Conservation (phyloP, 2,888 invertebrate genomes). For the Melanophora roralis region DNA sequence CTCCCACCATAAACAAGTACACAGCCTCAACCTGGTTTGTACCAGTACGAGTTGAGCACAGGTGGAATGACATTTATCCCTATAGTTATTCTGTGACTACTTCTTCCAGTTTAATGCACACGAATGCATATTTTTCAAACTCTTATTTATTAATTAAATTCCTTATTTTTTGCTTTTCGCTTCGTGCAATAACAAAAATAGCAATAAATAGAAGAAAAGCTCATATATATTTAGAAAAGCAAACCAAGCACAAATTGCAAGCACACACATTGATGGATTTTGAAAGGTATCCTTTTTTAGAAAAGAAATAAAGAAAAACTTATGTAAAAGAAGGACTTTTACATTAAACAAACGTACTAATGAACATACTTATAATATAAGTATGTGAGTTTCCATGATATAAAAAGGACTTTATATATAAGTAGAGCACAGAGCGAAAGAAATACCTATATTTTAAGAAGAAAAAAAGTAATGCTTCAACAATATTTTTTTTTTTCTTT, state of each 20-base stretch:
- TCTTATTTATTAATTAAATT: constrained; percentile 72
- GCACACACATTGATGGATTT: constrained; percentile 61
- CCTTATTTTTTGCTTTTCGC: constrained; percentile 21
- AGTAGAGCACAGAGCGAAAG: constrained; percentile 50
- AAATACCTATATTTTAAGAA: constrained; percentile 10
- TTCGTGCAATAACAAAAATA: constrained; percentile 30
- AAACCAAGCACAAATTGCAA: constrained; percentile 60
- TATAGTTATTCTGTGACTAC: constrained; percentile 32
- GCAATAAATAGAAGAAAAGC: constrained; percentile 34
- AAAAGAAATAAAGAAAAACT: not conserved
- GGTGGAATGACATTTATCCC: constrained; percentile 66
- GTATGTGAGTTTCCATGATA: not conserved
- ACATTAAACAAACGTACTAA: constrained; percentile 6
- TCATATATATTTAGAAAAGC: constrained; percentile 61
- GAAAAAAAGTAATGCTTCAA: constrained; percentile 28
- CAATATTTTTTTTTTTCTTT: constrained; percentile 20
- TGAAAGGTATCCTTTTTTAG: constrained; percentile 59
- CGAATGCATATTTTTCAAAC: constrained; percentile 65
- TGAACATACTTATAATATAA: not conserved
- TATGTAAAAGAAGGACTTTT: constrained; percentile 17
- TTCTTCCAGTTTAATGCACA: constrained; percentile 58
- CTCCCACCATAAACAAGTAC: constrained; percentile 27
- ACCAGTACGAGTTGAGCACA: constrained; percentile 37
- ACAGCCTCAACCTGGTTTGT: not conserved
- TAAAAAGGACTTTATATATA: constrained; percentile 54